phyloP scores from a whole-genome alignment of 2,113 vertebrate species.

The Forbesichthys papilliferus region DNA sequence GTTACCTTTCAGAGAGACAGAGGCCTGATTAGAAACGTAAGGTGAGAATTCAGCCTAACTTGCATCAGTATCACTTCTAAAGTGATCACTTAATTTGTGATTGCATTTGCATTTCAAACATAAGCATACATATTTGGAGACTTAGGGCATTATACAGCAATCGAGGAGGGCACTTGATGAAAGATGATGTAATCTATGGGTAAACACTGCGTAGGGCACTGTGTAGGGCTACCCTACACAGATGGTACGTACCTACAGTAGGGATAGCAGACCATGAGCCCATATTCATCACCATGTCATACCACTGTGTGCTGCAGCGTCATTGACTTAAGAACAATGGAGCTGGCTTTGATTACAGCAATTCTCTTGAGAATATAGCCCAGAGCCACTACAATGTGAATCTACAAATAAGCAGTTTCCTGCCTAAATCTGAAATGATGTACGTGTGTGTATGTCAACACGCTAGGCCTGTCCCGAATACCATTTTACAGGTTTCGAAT shows the following conservation, averaged over 20 bases:
- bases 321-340: constrained; percentile 6
- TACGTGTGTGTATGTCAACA: constrained; percentile 14
- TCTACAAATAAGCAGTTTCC: constrained; percentile 48
- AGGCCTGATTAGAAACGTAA: constrained; percentile 94
- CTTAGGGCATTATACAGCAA: too few relatives aligned
- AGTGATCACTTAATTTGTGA: too few relatives aligned
- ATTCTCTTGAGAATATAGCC: constrained; percentile 33
- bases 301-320: constrained; percentile 8
- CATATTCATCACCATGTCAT: constrained; percentile 10
- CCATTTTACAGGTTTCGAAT: too few relatives aligned
- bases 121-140: too few relatives aligned
- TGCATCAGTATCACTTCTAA: too few relatives aligned
- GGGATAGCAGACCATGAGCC: constrained; percentile 33
- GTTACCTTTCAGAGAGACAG: constrained; percentile 96
- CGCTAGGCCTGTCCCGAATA: too few relatives aligned
- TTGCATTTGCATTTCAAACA: too few relatives aligned
- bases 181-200: too few relatives aligned
- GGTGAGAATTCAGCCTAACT: constrained; percentile 73
- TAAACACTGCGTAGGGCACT: too few relatives aligned
- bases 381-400: constrained; percentile 39
- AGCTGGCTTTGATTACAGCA: too few relatives aligned
- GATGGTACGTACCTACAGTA: background rate
- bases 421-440: constrained; percentile 10
- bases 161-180: too few relatives aligned
- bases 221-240: background rate